Evolutionary conservation across 2,113 vertebrate species (phyloP), one percentile per base, ranked within the genome.

Genomic region (Collichthys lucidus): DNA sequence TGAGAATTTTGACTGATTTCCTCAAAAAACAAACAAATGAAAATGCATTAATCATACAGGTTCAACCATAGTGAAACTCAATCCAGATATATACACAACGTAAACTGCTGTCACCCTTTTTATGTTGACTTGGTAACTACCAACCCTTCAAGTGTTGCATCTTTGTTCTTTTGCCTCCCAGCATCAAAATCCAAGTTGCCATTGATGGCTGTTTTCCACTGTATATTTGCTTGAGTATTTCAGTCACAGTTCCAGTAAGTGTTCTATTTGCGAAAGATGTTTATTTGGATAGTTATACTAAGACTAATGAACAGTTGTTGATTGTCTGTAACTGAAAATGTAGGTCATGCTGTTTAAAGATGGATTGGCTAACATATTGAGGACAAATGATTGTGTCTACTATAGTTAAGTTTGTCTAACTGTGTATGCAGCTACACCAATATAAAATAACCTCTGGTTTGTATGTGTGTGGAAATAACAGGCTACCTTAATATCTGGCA

Each of bases 401-500:
- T 29, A 9, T n/a, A 3, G 66, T 40, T 50, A n/a, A 10, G 26
- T 19, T 56, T 55, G n/a, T 74, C 35, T 57, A 7, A 60, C 6
- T 47, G 22, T 40, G n/a, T 50, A 47, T 61, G 69, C 63, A 50
- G 65, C 7, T 29, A 12, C 65, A 20, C 49, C 66, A 19, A 17
- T 73, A 11, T 42, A 35, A 44, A 29, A 35, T 26, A 73, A 19
- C 0, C 60, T 40, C 31, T 5, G 6, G 47, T 72, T 65, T 66
- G 52, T 42, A 8, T 85, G 72, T 77, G 63, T 80, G 69, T 70
- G 70, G 26, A 72, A 77, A 75, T 77, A 82, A 63, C 77, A 83
- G 76, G 57, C 76, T 77, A 69, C 70, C 79, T 88, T 76, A 70
- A 79, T 74, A 82, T 87, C 66, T 87, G 77, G 31, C 77, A 31